Percentiles rank a stretch among this genome's conserved stretches.
Evolutionary conservation across 2,797 vertebrate species (phyloP).

Genomic region (Hypotaenidia philippensis): DNA sequence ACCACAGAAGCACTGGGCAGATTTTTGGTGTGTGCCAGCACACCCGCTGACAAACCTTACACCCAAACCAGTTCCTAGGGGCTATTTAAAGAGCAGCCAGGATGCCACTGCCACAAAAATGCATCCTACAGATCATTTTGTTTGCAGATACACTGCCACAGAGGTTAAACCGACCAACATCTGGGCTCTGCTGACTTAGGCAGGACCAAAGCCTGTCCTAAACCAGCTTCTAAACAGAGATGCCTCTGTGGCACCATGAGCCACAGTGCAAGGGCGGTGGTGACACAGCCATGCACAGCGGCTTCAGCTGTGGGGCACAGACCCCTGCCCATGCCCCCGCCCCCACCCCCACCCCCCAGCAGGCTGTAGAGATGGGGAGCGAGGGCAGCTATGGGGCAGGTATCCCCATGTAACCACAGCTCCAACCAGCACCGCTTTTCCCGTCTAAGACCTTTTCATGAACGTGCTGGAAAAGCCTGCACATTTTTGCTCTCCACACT

Average conservation of each 20-base stretch:
- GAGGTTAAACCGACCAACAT: not conserved
- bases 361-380: not conserved
- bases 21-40: not conserved
- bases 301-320: not conserved
- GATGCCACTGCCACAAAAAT: fast-evolving
- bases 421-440: fast-evolving
- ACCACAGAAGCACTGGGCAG: not conserved
- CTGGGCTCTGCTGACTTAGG: not conserved
- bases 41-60: fast-evolving
- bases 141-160: not conserved
- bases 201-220: not conserved
- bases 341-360: fast-evolving
- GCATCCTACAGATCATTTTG: fast-evolving
- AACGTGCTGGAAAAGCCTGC: fast-evolving
- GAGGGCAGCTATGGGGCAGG: not conserved
- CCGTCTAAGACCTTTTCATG: not conserved
- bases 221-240: fast-evolving
- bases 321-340: fast-evolving
- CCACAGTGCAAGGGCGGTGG: not conserved
- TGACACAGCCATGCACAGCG: not conserved
- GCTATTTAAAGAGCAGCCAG: not conserved
- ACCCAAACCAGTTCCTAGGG: not conserved
- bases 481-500: not conserved
- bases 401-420: not conserved
- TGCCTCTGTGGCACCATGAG: not conserved